Evolutionary conservation across 2,888 invertebrate species (phyloP), one percentile per base, ranked within the genome.

Genomic region (Sarcophaga variegata): DNA sequence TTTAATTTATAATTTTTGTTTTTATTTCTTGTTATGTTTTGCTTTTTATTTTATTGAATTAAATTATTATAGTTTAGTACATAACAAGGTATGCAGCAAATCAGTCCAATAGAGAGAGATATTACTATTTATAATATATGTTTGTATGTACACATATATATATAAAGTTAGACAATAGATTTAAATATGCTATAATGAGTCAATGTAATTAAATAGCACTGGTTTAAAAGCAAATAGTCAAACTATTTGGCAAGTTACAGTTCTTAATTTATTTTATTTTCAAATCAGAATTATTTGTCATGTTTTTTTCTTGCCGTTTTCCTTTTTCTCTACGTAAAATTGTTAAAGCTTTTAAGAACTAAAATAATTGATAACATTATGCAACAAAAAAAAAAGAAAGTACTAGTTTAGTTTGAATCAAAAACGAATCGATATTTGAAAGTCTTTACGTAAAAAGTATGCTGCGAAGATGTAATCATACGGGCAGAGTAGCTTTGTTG

Each of bases 41-140:
- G 64, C 27, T 49, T 72, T 74, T 47, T 49, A 6, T 49, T n/a
- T 83, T 64, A 54, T 72, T 64, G 63, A 45, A 63, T 49, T 70
- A 64, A 60, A 64, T 72, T 70, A 59, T 64, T 81, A 78, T 81
- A 75, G 85, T 85, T 77, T 71, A 84, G 81, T 87, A 79, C 87
- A 87, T 87, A 87, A 84, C 81, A 87, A 87, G 49, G 75, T 87
- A 87, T 87, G 87, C 81, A 80, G 64, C 83, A 84, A 79, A 82
- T 87, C 87, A 87, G 87, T 87, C 86, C 87, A 87, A 87, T 86
- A 83, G 86, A 81, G 69, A 81, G 77, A 86, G 66, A 76, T 77
- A 77, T 59, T 54, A 54, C 17, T 54, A 54, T 14, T 14, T 54
- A 54, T 54, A 54, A 54, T 37, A 10, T 37, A 62, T 49, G 25